phyloP scores from a whole-genome alignment of 1,140 invertebrate genomes.

The Dreissena rostriformis region DNA sequence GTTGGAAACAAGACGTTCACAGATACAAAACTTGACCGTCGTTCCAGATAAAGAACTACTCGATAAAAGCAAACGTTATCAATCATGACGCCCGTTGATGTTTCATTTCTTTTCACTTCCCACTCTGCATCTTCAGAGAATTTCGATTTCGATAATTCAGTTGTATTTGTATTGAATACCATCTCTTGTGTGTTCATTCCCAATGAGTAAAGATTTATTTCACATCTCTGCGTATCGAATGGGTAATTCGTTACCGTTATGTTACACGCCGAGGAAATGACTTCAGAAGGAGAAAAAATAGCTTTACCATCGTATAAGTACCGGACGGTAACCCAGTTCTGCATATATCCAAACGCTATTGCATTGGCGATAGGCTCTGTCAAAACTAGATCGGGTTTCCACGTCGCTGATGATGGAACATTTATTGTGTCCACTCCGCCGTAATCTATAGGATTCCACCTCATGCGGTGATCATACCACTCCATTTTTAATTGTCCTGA shows the following conservation, averaged over 20 bases:
- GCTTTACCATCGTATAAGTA: conserved; percentile 25
- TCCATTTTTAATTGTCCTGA: conserved; percentile 25
- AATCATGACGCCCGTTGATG: not conserved
- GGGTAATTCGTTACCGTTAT: conserved; percentile 91
- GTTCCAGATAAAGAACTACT: conserved; percentile 64
- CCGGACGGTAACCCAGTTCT: conserved; percentile 24
- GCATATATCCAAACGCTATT: conserved; percentile 37
- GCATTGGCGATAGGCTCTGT: conserved; percentile 35
- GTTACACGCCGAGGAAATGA: conserved; percentile 88
- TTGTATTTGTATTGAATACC: not conserved
- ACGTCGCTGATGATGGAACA: conserved; percentile 33
- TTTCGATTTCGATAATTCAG: too few relatives aligned
- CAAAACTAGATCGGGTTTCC: conserved; percentile 57
- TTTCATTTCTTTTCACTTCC: conserved; percentile 53
- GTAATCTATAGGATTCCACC: conserved; percentile 51
- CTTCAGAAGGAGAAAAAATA: conserved; percentile 37
- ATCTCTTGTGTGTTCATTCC: not conserved
- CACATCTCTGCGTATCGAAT: conserved; percentile 87
- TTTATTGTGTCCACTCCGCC: not conserved
- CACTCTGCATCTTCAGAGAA: conserved; percentile 84
- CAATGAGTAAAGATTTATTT: conserved; percentile 71
- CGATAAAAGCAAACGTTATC: not conserved
- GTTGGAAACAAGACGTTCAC: conserved; percentile 84
- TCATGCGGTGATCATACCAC: conserved; percentile 49
- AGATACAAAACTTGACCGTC: conserved; percentile 77